Evolutionary conservation across 2,113 vertebrate species (phyloP), one percentile per base, ranked within the genome.

Genomic region (Axis porcinus): DNA sequence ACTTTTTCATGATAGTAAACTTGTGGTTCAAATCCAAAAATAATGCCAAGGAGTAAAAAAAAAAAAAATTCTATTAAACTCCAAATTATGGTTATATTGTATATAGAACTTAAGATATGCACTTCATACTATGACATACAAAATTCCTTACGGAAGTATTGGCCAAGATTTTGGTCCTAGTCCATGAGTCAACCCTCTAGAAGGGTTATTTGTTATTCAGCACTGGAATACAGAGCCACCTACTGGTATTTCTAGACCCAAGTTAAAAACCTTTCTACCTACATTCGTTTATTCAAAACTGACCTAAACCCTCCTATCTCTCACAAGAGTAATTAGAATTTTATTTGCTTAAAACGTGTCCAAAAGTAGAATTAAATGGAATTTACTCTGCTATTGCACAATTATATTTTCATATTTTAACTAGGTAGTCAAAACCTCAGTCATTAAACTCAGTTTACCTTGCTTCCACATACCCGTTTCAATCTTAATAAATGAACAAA

Each of bases 191-290:
- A 82, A 94, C 74, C 89, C 15, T 86, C 30, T 64, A 14, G 83
- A 97, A 94, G 67, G 58, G 16, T 5, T 43, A 74, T 67, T 81
- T 92, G 74, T 57, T 94, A 79, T 27, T 96, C 91, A 91, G 50
- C 50, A 58, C 16, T 97, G 93, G 97, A 97, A 97, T 81, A 93
- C 78, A 98, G 95, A 84, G n/a, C 97, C 98, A 97, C 94, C 97
- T 98, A 89, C 97, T 98, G 98, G 98, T 50, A 84, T 16, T 28
- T 67, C 50, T 30, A 86, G 21, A 81, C 54, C 23, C 19, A 45
- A 15, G 8, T 54, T 84, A 54, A 70, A 94, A 92, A 86, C 27
- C 30, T 88, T 78, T 76, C 6, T 33, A 16, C 17, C 21, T 82
- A 78, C 92, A 84, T 52, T 6, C 4, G 0, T 54, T 95, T 70